Evolutionary conservation across 92 coral and sea anemone genomes (phyloP).

Genomic region (Porites lobata): DNA sequence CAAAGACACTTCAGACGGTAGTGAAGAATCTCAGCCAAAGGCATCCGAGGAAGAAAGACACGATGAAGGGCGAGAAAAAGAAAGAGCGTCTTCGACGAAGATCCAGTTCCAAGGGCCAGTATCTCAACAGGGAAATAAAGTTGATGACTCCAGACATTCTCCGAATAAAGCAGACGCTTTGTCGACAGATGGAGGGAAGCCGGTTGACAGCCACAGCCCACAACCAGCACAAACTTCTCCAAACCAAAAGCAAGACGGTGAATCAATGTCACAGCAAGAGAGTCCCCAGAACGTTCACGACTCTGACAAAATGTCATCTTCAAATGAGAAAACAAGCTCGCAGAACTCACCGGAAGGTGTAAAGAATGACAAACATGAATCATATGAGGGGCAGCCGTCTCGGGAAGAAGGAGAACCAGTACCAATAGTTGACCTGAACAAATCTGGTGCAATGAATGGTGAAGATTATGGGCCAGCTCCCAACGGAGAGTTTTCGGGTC

Average conservation of each 20-base stretch:
- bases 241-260: not conserved
- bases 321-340: not conserved
- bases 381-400: not conserved
- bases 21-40: not conserved
- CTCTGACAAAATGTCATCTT: not conserved
- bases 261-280: not conserved
- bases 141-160: conserved; percentile 13
- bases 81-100: not conserved
- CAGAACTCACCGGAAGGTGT: conserved; percentile 1
- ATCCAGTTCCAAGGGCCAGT: not conserved
- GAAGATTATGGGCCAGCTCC: conserved; percentile 24
- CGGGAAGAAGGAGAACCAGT: conserved; percentile 39
- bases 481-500: conserved; percentile 14
- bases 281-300: not conserved
- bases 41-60: conserved; percentile 20
- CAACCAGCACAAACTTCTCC: not conserved
- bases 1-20: not conserved
- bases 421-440: conserved; percentile 25
- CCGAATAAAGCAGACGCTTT: not conserved
- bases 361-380: not conserved
- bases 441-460: not conserved
- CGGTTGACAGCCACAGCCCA: not conserved
- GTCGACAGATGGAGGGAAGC: not conserved
- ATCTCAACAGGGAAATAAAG: not conserved
- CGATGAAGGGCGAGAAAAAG: not conserved